Evolutionary conservation across 2,888 invertebrate genomes (phyloP).

Genomic region (Nemotelus pantherinus): DNA sequence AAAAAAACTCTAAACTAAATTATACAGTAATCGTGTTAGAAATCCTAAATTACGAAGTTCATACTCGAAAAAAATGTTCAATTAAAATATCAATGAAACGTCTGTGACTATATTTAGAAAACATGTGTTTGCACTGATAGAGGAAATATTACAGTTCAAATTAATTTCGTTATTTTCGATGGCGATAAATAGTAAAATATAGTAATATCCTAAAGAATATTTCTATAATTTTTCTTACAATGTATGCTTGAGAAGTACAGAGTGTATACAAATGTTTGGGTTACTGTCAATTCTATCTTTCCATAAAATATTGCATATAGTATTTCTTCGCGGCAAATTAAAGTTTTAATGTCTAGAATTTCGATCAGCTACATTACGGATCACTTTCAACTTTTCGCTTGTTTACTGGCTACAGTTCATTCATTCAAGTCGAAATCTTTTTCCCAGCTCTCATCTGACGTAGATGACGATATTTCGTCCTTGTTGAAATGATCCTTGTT

Average conservation of each 20-base stretch:
- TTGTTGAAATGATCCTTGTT: constrained; percentile 54
- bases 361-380: constrained; percentile 12
- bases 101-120: no score
- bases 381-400: constrained; percentile 3
- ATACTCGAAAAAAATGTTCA: no score
- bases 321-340: no score
- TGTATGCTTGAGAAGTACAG: constrained; percentile 14
- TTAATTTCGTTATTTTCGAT: no score
- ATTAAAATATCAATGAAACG: no score
- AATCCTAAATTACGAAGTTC: no score
- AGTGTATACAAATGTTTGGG: constrained; percentile 37
- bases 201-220: no score
- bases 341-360: not conserved
- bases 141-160: no score
- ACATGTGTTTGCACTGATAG: no score
- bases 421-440: constrained; percentile 68
- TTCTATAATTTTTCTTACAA: not conserved
- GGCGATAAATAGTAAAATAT: no score
- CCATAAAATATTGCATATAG: not conserved
- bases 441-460: constrained; percentile 71
- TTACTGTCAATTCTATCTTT: not conserved
- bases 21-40: not conserved
- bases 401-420: not conserved
- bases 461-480: constrained; percentile 57
- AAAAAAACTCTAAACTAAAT: constrained; percentile 30